These are phyloP conservation scores for Sphaeridia pumilis DNA, from an alignment of 2,888 invertebrate genomes.

Conservation along the genomic window DNA sequence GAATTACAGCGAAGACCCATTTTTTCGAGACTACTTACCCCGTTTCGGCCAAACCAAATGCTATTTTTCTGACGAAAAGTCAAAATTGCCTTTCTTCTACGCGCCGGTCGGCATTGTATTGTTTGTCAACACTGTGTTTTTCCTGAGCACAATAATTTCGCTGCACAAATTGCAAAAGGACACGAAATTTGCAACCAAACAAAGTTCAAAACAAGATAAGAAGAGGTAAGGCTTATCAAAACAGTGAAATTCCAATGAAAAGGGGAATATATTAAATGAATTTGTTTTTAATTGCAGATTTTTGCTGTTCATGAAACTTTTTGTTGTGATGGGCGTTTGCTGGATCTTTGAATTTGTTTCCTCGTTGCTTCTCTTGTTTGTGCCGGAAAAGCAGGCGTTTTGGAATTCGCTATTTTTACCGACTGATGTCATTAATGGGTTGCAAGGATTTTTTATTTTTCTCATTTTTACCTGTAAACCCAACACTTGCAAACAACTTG, in stretches of 20 bases:
- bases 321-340: conserved; percentile 66
- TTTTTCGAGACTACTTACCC: conserved; percentile 48
- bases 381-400: conserved; percentile 38
- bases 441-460: conserved; percentile 80
- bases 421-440: conserved; percentile 70
- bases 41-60: conserved; percentile 65
- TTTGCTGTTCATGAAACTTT: conserved; percentile 64
- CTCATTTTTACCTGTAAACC: conserved; percentile 80
- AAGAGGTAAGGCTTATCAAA: conserved; percentile 26
- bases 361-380: conserved; percentile 67
- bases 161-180: conserved; percentile 55
- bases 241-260: no score
- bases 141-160: conserved; percentile 56
- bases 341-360: conserved; percentile 71
- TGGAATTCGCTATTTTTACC: conserved; percentile 55
- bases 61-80: conserved; percentile 74
- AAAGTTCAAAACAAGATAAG: conserved; percentile 36
- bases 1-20: conserved; percentile 53
- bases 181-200: conserved; percentile 36
- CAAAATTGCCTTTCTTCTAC: conserved; percentile 72
- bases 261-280: no score
- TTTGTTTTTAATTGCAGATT: no score
- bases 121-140: conserved; percentile 64
- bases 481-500: conserved; percentile 44
- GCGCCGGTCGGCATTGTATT: conserved; percentile 70